Evolutionary conservation across 2,113 vertebrate species (phyloP).

Genomic region (Capreolus pygargus): DNA sequence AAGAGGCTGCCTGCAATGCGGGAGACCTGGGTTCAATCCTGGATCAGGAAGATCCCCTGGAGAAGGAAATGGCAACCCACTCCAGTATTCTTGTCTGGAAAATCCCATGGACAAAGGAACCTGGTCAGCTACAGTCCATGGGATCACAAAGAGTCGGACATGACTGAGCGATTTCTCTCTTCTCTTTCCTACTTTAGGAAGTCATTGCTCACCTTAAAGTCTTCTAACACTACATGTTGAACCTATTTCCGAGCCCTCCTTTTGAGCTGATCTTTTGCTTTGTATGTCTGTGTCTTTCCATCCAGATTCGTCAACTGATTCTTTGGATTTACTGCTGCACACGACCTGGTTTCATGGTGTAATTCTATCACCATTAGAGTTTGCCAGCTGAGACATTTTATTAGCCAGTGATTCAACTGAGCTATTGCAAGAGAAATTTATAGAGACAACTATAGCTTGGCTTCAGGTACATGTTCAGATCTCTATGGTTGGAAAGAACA

Average conservation of each 20-base stretch:
- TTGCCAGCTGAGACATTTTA: conserved; percentile 35
- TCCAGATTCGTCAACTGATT: not conserved
- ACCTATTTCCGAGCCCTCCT: not conserved
- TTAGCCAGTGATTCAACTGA: conserved; percentile 17
- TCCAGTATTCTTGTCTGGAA: not conserved
- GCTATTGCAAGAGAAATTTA: conserved; percentile 19
- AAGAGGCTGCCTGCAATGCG: rapidly evolving
- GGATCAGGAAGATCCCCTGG: not conserved
- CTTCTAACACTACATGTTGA: not conserved
- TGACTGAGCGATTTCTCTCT: not conserved
- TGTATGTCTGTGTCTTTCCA: not conserved
- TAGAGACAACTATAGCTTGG: not conserved
- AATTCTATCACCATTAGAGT: conserved; percentile 2
- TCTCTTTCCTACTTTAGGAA: not conserved
- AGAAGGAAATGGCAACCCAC: not conserved
- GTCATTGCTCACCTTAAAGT: not conserved
- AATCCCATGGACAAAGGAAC: not conserved
- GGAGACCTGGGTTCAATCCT: not conserved
- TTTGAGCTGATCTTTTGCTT: not conserved
- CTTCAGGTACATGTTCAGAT: not conserved
- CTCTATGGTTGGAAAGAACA: not conserved
- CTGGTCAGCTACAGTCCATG: not conserved
- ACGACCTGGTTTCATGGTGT: not conserved
- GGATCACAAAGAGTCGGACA: not conserved
- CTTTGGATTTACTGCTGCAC: not conserved